Base-by-base conservation (phyloP, 1,140 invertebrate species). In the Helicoverpa zea region DNA sequence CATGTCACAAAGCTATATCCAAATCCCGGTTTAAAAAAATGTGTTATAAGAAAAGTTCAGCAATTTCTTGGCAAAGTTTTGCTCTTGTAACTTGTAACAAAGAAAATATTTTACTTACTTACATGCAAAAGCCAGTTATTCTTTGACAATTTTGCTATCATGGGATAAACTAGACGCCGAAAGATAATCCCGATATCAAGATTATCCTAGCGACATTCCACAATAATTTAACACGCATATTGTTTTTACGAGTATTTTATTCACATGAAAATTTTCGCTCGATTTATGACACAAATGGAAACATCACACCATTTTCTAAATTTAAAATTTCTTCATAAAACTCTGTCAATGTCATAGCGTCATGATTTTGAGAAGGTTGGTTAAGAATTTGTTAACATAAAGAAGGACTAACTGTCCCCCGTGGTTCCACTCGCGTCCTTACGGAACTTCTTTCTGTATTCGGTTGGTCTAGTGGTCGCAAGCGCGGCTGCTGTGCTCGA, bases 161-260 rank as follows among this genome's bases (percentile, higher is more conserved):
- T 72, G 63, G 68, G 56, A 66, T 23, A 9, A 43, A 66, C 89
- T 73, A 92, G 66, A 92, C 75, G 73, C 84, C 80, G 72, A 92
- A 92, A 13, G 90, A 91, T 77, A 93, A 87, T 83, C 88, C 90
- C 63, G 89, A 89, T 74, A 91, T 52, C 79, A 90, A 86, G 76
- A 92, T 90, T 84, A 92, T 90, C 78, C 83, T 88, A 68, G 89
- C 92, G 75, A 88, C 82, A 80, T 93, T 94, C 87, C 87, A 93
- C 91, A 92, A 79, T 84, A 93, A 93, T 94, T 94, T 94, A 59
- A 88, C 78, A 82, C 76, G 86, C 89, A 92, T 92, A 81, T 85
- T 91, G 83, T 81, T 83, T 63, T 86, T 74, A 78, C 61, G 14
- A 14, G 12, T 54, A 85, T 64, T 79, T 81, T 79, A 84, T 82